These are phyloP conservation scores for Pseudomyrmex flavicornis DNA, from an alignment of 1,140 invertebrate genomes.

Conservation along the genomic window DNA sequence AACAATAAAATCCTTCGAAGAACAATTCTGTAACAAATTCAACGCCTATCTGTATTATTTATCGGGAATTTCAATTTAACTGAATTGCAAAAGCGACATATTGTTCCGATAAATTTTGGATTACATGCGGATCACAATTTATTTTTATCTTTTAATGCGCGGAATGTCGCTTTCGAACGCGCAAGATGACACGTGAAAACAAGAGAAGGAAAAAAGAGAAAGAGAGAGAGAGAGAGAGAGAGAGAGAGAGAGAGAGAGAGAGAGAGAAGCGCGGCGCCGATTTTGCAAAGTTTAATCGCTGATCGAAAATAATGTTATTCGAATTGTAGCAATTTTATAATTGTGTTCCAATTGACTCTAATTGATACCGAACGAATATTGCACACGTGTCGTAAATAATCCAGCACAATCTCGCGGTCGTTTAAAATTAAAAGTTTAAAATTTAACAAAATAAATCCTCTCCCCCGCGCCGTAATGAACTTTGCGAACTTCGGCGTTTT, in stretches of 20 bases:
- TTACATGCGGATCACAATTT: constrained; percentile 50
- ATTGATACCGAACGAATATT: constrained; percentile 42
- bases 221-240: too few relatives aligned
- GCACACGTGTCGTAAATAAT: constrained; percentile 14
- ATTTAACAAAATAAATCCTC: constrained; percentile 12
- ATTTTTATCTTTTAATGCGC: constrained; percentile 13
- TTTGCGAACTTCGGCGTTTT: constrained; percentile 5
- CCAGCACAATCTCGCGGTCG: background rate
- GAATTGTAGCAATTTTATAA: constrained; percentile 31
- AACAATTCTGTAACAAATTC: constrained; percentile 51
- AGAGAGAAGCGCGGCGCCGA: too few relatives aligned
- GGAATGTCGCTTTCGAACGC: background rate
- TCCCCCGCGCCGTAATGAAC: background rate
- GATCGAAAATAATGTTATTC: constrained; percentile 11
- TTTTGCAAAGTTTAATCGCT: constrained; percentile 7
- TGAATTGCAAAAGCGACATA: constrained; percentile 42
- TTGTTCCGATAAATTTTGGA: constrained; percentile 57
- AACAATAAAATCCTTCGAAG: constrained; percentile 41
- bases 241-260: too few relatives aligned
- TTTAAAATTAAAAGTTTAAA: constrained; percentile 44
- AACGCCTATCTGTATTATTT: constrained; percentile 53
- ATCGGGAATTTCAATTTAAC: constrained; percentile 53
- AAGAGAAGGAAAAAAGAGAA: background rate
- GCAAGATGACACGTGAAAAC: background rate
- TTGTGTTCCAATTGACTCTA: constrained; percentile 29